A percentile compares a stretch with the other conserved stretches of the same genome.
These are phyloP conservation scores for Nemopilema nomurai DNA, from an alignment of 30 jellyfish, hydroid and myxozoan genomes.

Conservation along the genomic window DNA sequence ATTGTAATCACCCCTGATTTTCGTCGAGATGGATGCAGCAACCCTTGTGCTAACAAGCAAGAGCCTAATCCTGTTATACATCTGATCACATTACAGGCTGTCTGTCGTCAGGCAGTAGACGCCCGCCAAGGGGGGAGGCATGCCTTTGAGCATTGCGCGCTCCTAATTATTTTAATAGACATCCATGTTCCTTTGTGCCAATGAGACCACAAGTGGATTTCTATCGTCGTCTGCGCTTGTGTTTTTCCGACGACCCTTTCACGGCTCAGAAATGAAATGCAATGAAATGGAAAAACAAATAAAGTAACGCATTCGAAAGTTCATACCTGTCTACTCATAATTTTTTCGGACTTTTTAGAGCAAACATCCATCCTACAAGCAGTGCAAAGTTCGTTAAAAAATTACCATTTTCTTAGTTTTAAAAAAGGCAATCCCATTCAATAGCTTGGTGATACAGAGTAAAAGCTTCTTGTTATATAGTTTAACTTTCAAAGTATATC, in stretches of 20 bases:
- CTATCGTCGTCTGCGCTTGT: slow-evolving; percentile 37
- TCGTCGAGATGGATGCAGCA: slow-evolving; percentile 41
- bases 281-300: not conserved
- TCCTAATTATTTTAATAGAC: slow-evolving; percentile 6
- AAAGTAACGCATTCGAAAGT: not conserved
- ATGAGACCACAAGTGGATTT: slow-evolving; percentile 54
- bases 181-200: slow-evolving; percentile 38
- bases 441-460: no score
- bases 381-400: not conserved
- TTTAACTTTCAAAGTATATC: no score
- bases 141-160: slow-evolving; percentile 68
- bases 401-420: no score
- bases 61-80: slow-evolving; percentile 51
- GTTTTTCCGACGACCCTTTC: not conserved
- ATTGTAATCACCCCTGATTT: slow-evolving; percentile 60
- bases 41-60: slow-evolving; percentile 51
- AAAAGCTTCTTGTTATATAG: no score
- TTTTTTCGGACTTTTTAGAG: not conserved
- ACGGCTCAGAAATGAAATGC: not conserved
- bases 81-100: slow-evolving; percentile 73
- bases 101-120: slow-evolving; percentile 38
- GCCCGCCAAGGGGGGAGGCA: slow-evolving; percentile 76
- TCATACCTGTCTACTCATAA: not conserved
- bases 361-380: not conserved
- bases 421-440: no score